Base-by-base conservation (phyloP, 2,113 vertebrate species). In the Leucopsar rothschildi region DNA sequence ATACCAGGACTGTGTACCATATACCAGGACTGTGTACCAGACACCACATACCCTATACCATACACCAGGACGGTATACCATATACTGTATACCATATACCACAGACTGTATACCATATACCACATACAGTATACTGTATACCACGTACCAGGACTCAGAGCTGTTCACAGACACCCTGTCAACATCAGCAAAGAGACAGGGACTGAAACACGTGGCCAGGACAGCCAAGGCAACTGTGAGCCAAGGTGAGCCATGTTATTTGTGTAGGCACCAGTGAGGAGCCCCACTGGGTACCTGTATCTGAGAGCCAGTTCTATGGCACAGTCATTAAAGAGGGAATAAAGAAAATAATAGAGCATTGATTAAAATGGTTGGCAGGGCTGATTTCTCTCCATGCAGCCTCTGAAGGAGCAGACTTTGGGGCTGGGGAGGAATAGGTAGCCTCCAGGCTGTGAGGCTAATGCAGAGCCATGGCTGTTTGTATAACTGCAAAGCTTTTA, bases 401-500 rank as follows among this genome's bases (percentile, higher is more conserved):
- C 92, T 97, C 94, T 85, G 83, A 91, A 75, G 64, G 82, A 96
- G 92, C 83, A 90, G 91, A 82, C 94, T 95, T 93, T 83, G 78
- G 91, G 95, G 92, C 95, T 92, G 88, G 53, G 78, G 82, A 91
- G 95, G 92, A 95, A 90, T 44, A 91, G 95, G 95, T 20, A 50
- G 95, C 96, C 97, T 96, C 83, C 31, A 19, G 97, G 97, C 96
- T 93, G 81, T 40, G 88, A 96, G 92, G 92, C 82, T 97, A 96
- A 97, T 63, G 93, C 39, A 29, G 86, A 94, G 57, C 91, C 2
- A 40, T 44, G 55, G 95, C 96, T 98, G 97, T 98, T 98, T 98
- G 97, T 97, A 92, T 95, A 98, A 97, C 95, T 95, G 95, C 96
- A 97, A 94, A 93, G 96, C 94, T 96, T 95, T 95, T 96, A 92